phyloP scores from a whole-genome alignment of 2,888 invertebrate species.

The Athetis lepigone region DNA sequence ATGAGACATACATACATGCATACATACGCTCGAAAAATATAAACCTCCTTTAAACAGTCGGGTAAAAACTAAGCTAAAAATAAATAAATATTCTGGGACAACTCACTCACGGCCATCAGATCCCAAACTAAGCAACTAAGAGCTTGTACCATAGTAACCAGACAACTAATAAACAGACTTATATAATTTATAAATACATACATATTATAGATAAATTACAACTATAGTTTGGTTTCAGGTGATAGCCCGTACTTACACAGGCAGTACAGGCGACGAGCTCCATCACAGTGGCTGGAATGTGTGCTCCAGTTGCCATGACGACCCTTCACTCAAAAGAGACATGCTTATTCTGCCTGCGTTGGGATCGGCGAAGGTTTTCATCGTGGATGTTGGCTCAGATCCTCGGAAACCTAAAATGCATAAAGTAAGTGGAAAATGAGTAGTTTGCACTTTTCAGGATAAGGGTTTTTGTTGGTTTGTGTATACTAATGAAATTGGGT shows the following conservation, averaged over 20 bases:
- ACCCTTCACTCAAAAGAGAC: slow-evolving; percentile 91
- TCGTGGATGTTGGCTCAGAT: slow-evolving; percentile 94
- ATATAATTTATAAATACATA: no score
- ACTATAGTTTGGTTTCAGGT: slow-evolving; percentile 91
- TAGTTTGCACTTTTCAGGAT: not conserved
- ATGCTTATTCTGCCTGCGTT: slow-evolving; percentile 96
- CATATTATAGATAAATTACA: not conserved
- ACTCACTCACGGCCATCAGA: no score
- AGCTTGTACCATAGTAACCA: no score
- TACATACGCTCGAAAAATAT: no score
- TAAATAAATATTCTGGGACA: no score
- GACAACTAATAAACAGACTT: no score
- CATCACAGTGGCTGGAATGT: slow-evolving; percentile 99
- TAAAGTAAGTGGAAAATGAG: slow-evolving; percentile 89
- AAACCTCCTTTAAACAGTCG: no score
- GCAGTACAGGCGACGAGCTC: slow-evolving; percentile 95
- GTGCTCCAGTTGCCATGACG: slow-evolving; percentile 96
- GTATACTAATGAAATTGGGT: no score
- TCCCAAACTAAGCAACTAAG: no score
- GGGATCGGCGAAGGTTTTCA: slow-evolving; percentile 95
- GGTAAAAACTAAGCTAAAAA: no score
- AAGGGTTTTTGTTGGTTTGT: no score
- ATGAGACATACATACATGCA: no score
- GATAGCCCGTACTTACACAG: slow-evolving; percentile 95
- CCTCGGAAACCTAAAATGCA: slow-evolving; percentile 93